Base-by-base conservation (phyloP, 2,888 invertebrate genomes). In the Eretmocerus hayati region DNA sequence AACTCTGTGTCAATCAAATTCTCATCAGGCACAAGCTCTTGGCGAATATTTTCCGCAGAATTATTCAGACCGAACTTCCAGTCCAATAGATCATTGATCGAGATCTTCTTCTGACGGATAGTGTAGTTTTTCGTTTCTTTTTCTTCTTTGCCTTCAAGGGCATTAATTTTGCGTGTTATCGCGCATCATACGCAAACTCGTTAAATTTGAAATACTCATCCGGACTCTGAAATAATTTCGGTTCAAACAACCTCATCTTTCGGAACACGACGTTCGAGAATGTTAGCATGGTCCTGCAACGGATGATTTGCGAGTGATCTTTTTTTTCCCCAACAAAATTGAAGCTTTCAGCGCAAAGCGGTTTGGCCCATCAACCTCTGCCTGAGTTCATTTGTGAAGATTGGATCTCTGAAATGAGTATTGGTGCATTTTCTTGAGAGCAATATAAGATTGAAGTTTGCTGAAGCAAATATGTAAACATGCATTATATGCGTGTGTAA, bases 261-360 rank as follows among this genome's bases (percentile, higher is more conserved):
- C n/a, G n/a, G n/a, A n/a, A n/a, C n/a, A n/a, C n/a, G n/a, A n/a
- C n/a, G n/a, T n/a, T n/a, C n/a, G n/a, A n/a, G n/a, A n/a, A n/a
- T 26, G 11, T 26, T 26, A 6, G 26, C 11, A 26, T 26, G 26
- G 11, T 26, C 26, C 8, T 26, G 26, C 30, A n/a, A 19, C 4
- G 9, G 32, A 13, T 22, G 19, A 37, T 21, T 18, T 35, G 22
- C 19, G 5, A 15, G 30, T 42, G 15, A 9, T 51, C 41, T 51
- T 37, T 3, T 51, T 47, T 26, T 26, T 26, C 26, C n/a, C n/a
- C 33, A 51, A 47, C 31, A 23, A 9, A 23, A 45, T 42, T 48
- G 42, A 46, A 46, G 52, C 46, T 52, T 52, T 52, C 52, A 52
- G 49, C 43, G 52, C 49, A 33, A 32, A 33, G 37, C 21, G 43